These are phyloP conservation scores for Ophiodon elongatus DNA, from an alignment of 2,113 vertebrate genomes.

Conservation along the genomic window DNA sequence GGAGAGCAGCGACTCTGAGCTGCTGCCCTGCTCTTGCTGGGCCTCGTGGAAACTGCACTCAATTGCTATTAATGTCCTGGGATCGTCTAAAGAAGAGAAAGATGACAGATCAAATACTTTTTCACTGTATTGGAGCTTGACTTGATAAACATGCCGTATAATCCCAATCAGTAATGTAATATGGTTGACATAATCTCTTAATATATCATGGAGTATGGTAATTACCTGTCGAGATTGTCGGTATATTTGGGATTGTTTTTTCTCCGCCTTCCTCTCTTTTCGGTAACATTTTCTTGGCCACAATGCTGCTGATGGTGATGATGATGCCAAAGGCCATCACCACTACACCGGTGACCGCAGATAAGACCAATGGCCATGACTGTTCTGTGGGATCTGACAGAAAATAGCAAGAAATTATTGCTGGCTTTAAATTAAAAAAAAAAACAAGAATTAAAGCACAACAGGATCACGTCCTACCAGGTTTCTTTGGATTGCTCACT, in stretches of 20 bases:
- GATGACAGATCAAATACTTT: background rate
- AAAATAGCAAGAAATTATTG: background rate
- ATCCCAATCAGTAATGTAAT: background rate
- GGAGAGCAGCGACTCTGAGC: slow-evolving; percentile 74
- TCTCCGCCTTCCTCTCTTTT: background rate
- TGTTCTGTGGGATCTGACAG: background rate
- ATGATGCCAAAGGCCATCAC: background rate
- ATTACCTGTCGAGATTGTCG: slow-evolving; percentile 70
- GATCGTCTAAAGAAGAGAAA: slow-evolving; percentile 49
- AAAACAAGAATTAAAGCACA: background rate
- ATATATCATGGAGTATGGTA: background rate
- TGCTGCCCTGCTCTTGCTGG: slow-evolving; percentile 89
- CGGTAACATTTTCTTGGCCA: slow-evolving; percentile 1
- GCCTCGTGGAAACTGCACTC: slow-evolving; percentile 91
- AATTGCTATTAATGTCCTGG: slow-evolving; percentile 70
- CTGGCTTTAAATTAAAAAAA: background rate
- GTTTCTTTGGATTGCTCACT: rapidly evolving
- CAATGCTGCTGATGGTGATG: background rate
- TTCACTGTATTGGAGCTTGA: background rate
- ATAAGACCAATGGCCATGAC: background rate
- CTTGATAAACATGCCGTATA: background rate
- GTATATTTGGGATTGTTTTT: background rate
- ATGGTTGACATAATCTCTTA: background rate
- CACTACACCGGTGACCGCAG: rapidly evolving
- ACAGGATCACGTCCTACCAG: slow-evolving; percentile 26